phyloP scores from a whole-genome alignment of 2,797 vertebrate species.

The Urocyon cinereoargenteus region DNA sequence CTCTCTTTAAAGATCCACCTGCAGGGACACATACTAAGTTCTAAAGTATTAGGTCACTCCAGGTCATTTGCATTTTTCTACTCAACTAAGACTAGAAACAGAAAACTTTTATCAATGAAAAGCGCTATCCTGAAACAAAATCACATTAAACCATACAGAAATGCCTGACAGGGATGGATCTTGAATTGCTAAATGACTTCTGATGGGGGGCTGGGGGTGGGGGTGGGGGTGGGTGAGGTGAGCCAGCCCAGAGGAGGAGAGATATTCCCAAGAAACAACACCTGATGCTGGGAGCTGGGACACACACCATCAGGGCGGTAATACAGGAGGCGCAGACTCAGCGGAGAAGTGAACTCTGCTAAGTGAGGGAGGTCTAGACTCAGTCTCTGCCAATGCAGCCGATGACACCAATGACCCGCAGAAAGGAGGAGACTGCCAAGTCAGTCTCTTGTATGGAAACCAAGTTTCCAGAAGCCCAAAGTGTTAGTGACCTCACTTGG shows the following conservation, averaged over 20 bases:
- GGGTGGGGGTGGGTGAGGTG: too few relatives aligned
- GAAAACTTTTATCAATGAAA: neutral
- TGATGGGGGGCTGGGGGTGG: neutral
- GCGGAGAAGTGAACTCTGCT: neutral
- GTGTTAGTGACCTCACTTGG: conserved; percentile 33
- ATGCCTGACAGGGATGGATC: neutral
- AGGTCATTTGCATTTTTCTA: neutral
- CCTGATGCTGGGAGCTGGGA: neutral
- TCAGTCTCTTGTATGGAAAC: neutral
- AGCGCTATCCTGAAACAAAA: neutral
- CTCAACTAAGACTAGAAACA: neutral
- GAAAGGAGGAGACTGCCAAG: neutral
- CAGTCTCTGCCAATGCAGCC: neutral
- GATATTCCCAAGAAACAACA: neutral
- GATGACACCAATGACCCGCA: neutral
- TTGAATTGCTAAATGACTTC: neutral
- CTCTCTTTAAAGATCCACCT: neutral
- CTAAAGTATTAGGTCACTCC: neutral
- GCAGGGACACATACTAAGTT: neutral
- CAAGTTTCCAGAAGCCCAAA: conserved; percentile 13
- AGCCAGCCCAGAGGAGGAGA: neutral
- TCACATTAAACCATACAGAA: neutral
- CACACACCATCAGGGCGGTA: too few relatives aligned
- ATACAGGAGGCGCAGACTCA: neutral
- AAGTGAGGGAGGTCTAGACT: neutral